Conservation (phyloP, 2,888 invertebrate species). For the Crossocerus cetratus region DNA sequence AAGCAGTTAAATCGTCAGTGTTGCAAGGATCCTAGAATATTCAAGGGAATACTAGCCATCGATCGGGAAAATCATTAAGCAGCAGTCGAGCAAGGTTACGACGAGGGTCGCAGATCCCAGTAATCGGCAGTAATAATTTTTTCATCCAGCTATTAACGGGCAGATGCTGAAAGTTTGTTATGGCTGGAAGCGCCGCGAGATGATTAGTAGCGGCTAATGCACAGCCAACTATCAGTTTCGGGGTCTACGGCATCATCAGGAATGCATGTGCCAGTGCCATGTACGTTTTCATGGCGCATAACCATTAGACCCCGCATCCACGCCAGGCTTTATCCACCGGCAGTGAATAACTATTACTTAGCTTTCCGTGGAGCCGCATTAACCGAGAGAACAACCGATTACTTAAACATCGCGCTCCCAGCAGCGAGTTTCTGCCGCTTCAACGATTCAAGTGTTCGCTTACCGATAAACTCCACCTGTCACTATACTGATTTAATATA, state of each 20-base stretch:
- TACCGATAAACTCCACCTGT: too few species aligned
- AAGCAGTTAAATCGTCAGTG: too few species aligned
- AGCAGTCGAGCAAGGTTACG: too few species aligned
- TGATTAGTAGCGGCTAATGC: slow-evolving; percentile 55
- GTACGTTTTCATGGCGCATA: slow-evolving; percentile 38
- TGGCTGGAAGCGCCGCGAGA: slow-evolving; percentile 8
- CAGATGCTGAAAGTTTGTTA: slow-evolving; percentile 30
- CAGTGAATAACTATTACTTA: slow-evolving; percentile 27
- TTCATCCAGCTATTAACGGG: slow-evolving; percentile 9
- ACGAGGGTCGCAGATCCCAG: too few species aligned
- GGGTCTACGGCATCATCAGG: slow-evolving; percentile 30
- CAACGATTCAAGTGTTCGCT: too few species aligned
- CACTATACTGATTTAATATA: too few species aligned
- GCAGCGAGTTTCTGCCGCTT: too few species aligned
- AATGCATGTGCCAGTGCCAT: slow-evolving; percentile 30
- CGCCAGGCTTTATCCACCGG: slow-evolving; percentile 16
- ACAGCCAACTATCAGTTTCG: slow-evolving; percentile 52
- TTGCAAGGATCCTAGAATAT: too few species aligned
- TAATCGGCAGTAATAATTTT: not conserved
- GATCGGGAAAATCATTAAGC: too few species aligned
- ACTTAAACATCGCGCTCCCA: too few species aligned
- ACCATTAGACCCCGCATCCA: slow-evolving; percentile 26
- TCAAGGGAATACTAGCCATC: too few species aligned
- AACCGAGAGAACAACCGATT: too few species aligned
- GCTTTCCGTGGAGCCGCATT: slow-evolving; percentile 21